Evolutionary conservation across 2,113 vertebrate genomes (phyloP).

Genomic region (Dromas ardeola): DNA sequence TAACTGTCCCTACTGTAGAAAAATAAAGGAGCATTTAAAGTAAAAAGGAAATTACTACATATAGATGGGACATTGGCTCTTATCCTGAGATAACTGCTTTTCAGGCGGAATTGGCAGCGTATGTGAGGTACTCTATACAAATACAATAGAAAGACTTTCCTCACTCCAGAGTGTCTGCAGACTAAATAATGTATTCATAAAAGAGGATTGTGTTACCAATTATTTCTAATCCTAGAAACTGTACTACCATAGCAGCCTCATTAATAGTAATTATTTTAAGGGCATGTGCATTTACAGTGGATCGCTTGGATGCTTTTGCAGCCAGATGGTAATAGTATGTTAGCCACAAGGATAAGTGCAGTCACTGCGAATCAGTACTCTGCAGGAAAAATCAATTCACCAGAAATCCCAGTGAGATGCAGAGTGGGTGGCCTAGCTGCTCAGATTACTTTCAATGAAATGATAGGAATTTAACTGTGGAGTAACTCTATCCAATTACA

Average conservation of each 20-base stretch:
- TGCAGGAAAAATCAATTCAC: not conserved
- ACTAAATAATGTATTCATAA: not conserved
- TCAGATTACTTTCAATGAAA: not conserved
- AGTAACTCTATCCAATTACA: not conserved
- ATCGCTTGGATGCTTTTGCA: slow-evolving; percentile 5
- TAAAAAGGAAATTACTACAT: not conserved
- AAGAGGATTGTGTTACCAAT: slow-evolving; percentile 16
- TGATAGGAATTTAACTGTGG: not conserved
- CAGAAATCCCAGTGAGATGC: not conserved
- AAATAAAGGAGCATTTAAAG: not conserved
- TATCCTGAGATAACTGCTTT: not conserved
- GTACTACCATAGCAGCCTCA: not conserved
- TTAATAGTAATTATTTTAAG: slow-evolving; percentile 39
- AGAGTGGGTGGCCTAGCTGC: not conserved
- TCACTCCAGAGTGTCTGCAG: not conserved
- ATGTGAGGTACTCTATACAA: not conserved
- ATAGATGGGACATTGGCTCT: not conserved
- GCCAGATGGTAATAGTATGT: not conserved
- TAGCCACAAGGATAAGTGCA: not conserved
- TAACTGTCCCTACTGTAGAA: not conserved
- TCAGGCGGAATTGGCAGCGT: not conserved
- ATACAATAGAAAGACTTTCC: not conserved
- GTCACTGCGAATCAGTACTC: not conserved
- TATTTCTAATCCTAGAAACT: slow-evolving; percentile 44
- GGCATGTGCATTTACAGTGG: not conserved